Evolutionary conservation across 2,888 invertebrate genomes (phyloP).

Genomic region (Plagodis dolabraria): DNA sequence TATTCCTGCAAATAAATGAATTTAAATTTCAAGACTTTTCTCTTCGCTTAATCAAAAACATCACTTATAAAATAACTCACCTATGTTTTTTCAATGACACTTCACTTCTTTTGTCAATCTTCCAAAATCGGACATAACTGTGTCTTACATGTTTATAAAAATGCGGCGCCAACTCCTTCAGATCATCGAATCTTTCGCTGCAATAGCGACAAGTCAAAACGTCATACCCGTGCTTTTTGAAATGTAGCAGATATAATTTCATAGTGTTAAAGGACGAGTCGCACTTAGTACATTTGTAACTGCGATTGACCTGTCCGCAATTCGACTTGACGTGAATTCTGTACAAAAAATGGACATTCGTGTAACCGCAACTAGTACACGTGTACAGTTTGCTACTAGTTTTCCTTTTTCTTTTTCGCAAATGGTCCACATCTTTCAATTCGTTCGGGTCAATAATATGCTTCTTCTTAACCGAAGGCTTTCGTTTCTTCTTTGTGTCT

Average conservation of each 20-base stretch:
- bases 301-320: neutral
- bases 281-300: slow-evolving; percentile 45
- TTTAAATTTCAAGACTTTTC: no score
- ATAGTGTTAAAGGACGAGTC: slow-evolving; percentile 4
- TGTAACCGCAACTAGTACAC: slow-evolving; percentile 30
- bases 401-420: neutral
- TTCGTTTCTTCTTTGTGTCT: neutral
- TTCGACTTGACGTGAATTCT: slow-evolving; percentile 4
- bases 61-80: slow-evolving; percentile 15
- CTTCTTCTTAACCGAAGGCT: neutral
- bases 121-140: slow-evolving; percentile 26
- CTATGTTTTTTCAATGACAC: slow-evolving; percentile 15
- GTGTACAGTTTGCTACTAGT: slow-evolving; percentile 5
- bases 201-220: slow-evolving; percentile 47
- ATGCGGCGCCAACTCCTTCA: slow-evolving; percentile 27
- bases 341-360: slow-evolving; percentile 20
- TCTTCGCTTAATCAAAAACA: no score
- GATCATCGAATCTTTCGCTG: fast-evolving
- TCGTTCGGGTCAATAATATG: no score
- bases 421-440: no score
- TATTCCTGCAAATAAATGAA: no score
- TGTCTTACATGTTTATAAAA: slow-evolving; percentile 40
- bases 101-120: slow-evolving; percentile 4
- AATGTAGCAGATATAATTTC: slow-evolving; percentile 45
- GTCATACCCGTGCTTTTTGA: slow-evolving; percentile 38